Conservation (phyloP, 2,113 vertebrate genomes). For the Pipra filicauda region DNA sequence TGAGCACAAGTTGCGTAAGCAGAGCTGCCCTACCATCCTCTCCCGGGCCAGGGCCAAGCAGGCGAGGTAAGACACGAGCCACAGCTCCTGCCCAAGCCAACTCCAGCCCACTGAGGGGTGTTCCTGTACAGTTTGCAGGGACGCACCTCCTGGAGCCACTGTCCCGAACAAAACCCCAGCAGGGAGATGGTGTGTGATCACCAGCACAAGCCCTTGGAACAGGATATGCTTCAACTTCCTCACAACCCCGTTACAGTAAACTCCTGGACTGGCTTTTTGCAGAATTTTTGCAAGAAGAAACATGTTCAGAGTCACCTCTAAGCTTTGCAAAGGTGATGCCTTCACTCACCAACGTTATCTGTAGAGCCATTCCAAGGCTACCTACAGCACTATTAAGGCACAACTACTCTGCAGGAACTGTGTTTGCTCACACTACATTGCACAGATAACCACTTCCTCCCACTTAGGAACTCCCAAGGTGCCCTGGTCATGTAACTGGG, state of each 20-base stretch:
- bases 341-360: neutral
- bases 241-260: neutral
- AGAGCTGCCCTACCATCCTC: neutral
- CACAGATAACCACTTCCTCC: neutral
- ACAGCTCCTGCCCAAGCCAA: fast-evolving
- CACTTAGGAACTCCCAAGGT: neutral
- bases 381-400: neutral
- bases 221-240: constrained; percentile 36
- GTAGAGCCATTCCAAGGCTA: neutral
- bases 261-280: neutral
- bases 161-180: neutral
- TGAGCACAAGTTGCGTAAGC: neutral
- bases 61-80: neutral
- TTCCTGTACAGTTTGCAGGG: neutral
- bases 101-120: neutral
- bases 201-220: neutral
- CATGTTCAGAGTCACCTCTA: neutral
- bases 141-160: fast-evolving
- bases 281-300: neutral
- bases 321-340: neutral
- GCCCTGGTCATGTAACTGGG: neutral
- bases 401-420: neutral
- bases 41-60: neutral
- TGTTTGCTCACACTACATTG: neutral
- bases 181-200: neutral